Evolutionary conservation across 64 coral and sea anemone genomes (phyloP).

Genomic region (Platygyra sinensis): DNA sequence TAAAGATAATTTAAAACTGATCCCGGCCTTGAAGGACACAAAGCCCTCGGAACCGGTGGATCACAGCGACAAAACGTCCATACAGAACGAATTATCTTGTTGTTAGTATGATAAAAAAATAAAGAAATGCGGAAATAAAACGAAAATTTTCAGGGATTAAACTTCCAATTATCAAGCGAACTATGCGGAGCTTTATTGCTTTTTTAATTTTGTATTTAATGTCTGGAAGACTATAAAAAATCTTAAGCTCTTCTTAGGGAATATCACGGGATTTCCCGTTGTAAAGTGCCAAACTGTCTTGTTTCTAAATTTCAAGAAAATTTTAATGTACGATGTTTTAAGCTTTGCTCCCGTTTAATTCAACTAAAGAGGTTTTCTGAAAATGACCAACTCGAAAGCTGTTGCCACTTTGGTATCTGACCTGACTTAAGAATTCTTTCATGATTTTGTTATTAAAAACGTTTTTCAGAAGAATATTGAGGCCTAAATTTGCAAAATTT

Average conservation of each 20-base stretch:
- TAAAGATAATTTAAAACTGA: not conserved
- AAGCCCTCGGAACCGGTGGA: conserved; percentile 1
- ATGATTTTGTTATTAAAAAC: no score
- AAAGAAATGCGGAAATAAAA: conserved; percentile 5
- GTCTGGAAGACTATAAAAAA: not conserved
- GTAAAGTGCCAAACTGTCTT: no score
- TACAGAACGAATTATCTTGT: not conserved
- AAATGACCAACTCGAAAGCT: no score
- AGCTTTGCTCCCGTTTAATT: no score
- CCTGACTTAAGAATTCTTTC: no score
- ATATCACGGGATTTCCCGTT: no score
- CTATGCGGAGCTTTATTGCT: not conserved
- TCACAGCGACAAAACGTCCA: not conserved
- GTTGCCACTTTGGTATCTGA: no score
- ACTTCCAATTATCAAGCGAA: not conserved
- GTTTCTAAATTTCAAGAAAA: no score
- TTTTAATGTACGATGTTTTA: no score
- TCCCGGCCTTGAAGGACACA: not conserved
- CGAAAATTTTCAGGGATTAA: not conserved
- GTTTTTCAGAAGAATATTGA: no score
- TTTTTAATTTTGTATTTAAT: not conserved
- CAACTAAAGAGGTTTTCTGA: no score
- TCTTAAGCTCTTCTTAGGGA: not conserved
- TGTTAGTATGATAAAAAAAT: not conserved
- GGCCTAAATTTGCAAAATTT: no score